phyloP scores from a whole-genome alignment of 2,888 invertebrate species.

The Onchidella celtica region DNA sequence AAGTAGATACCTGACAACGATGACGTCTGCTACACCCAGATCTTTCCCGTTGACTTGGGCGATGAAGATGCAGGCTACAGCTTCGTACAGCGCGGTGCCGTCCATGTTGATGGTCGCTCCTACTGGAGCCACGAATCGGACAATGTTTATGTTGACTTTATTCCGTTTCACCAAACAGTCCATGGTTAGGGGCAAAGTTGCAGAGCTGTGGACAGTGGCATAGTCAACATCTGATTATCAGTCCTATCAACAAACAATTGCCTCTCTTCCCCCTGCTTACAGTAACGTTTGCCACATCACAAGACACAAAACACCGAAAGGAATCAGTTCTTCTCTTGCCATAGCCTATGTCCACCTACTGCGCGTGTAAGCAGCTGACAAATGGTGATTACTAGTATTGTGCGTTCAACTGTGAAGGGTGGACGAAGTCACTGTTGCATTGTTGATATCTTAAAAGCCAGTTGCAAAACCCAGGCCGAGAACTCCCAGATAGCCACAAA shows the following conservation, averaged over 20 bases:
- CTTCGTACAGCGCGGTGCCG: conserved; percentile 86
- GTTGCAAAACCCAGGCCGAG: no score
- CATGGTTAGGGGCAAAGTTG: conserved; percentile 93
- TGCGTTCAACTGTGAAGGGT: no score
- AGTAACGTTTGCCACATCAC: no score
- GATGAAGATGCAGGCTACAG: conserved; percentile 92
- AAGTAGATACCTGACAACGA: conserved; percentile 94
- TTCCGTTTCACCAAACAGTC: conserved; percentile 92
- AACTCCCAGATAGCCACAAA: no score
- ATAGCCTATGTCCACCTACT: no score
- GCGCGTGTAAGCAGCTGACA: no score
- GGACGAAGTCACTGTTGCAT: no score
- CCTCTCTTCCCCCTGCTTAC: no score
- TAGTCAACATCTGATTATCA: neutral
- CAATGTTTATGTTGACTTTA: conserved; percentile 89
- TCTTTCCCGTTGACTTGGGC: conserved; percentile 92
- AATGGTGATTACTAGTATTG: no score
- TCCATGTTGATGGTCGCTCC: conserved; percentile 86
- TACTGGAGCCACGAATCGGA: conserved; percentile 93
- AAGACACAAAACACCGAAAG: no score
- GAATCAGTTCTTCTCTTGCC: no score
- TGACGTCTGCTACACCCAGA: conserved; percentile 90
- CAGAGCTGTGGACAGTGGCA: conserved; percentile 86
- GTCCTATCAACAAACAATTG: neutral
- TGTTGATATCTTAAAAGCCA: no score